Evolutionary conservation across 2,113 vertebrate genomes (phyloP).

Genomic region (Engystomops pustulosus): DNA sequence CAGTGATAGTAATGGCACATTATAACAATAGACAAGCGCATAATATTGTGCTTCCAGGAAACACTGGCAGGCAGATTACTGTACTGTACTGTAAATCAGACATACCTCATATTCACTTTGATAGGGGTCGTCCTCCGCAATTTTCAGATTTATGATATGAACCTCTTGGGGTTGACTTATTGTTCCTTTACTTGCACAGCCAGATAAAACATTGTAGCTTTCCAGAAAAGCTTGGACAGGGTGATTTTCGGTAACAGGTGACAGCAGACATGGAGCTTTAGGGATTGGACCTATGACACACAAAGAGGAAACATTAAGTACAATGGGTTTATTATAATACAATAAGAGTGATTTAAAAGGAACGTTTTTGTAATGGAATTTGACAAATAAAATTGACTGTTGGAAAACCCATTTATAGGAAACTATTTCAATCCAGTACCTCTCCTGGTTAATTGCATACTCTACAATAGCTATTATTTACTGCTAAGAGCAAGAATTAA

Average conservation of each 20-base stretch:
- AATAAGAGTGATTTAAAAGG: neutral
- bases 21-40: conserved; percentile 29
- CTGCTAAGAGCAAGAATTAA: too few relatives aligned
- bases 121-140: conserved; percentile 68
- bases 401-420: too few relatives aligned
- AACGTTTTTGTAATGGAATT: too few relatives aligned
- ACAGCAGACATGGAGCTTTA: conserved; percentile 79
- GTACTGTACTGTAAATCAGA: conserved; percentile 32
- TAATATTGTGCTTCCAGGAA: conserved; percentile 44
- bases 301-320: neutral
- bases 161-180: conserved; percentile 83
- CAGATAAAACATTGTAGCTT: conserved; percentile 87
- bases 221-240: conserved; percentile 88
- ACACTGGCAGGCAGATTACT: conserved; percentile 32
- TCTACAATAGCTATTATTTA: too few relatives aligned
- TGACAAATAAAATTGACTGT: too few relatives aligned
- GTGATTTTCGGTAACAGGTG: conserved; percentile 82
- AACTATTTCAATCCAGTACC: too few relatives aligned
- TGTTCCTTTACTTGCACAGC: conserved; percentile 91
- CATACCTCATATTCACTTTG: conserved; percentile 78
- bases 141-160: conserved; percentile 89
- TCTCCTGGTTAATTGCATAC: too few relatives aligned
- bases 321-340: neutral
- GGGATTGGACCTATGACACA: conserved; percentile 78
- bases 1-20: neutral